Percentiles rank a stretch among this genome's conserved stretches.
Conservation (phyloP, 2,888 invertebrate genomes). For the Amiota mariae region DNA sequence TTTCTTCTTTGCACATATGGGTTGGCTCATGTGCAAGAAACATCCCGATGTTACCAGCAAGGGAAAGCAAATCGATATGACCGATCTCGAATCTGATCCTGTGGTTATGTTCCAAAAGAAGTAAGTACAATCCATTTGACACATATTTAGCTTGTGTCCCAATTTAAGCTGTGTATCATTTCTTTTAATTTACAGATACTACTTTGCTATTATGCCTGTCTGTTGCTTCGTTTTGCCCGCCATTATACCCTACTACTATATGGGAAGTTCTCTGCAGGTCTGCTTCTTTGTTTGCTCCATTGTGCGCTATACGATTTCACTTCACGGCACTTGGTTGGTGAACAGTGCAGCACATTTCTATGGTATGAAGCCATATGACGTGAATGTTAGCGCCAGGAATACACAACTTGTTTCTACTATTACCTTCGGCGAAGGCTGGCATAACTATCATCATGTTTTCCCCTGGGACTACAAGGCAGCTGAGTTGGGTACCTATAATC, state of each 20-base stretch:
- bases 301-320: constrained; percentile 83
- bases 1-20: constrained; percentile 96
- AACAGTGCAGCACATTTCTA: constrained; percentile 95
- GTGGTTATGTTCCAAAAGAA: constrained; percentile 90
- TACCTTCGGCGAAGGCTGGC: constrained; percentile 87
- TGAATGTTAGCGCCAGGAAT: constrained; percentile 81
- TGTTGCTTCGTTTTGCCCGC: constrained; percentile 88
- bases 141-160: neutral
- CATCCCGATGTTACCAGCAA: constrained; percentile 91
- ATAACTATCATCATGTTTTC: constrained; percentile 92
- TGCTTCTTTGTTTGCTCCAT: constrained; percentile 86
- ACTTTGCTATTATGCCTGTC: constrained; percentile 83
- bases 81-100: constrained; percentile 88
- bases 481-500: constrained; percentile 80
- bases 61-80: constrained; percentile 88
- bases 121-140: constrained; percentile 76
- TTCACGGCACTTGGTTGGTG: constrained; percentile 93
- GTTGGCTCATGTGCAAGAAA: constrained; percentile 91
- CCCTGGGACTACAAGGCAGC: constrained; percentile 88
- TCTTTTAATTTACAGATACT: constrained; percentile 71
- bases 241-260: constrained; percentile 82
- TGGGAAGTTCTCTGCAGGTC: constrained; percentile 83
- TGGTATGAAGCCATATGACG: constrained; percentile 92
- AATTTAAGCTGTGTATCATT: neutral
- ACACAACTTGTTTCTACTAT: constrained; percentile 79